Conservation (phyloP, 2,113 vertebrate species). For the Pan paniscus region DNA sequence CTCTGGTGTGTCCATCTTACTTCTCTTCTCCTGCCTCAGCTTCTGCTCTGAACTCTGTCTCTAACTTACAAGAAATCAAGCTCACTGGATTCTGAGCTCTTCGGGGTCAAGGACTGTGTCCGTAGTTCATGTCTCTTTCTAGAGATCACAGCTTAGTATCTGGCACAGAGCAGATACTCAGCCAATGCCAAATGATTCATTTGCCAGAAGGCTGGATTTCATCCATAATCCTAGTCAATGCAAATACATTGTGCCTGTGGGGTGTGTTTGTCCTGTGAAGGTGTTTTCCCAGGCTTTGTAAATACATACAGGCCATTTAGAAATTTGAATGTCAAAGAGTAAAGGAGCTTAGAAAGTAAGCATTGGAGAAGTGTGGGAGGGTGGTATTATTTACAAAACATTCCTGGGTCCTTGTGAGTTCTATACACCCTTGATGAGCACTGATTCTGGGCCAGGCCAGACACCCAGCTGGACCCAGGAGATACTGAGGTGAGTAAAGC, state of each 20-base stretch:
- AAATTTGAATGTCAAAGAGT: not conserved
- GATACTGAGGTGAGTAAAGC: not conserved
- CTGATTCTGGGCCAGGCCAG: not conserved
- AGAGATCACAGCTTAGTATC: too few species aligned
- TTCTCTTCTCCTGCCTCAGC: not conserved
- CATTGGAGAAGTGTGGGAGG: not conserved
- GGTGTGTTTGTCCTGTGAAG: too few species aligned
- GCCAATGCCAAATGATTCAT: too few species aligned
- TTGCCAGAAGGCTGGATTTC: too few species aligned
- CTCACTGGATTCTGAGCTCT: not conserved
- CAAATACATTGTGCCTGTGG: too few species aligned
- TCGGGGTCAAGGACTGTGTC: accelerated
- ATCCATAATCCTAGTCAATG: too few species aligned
- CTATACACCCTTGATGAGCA: not conserved
- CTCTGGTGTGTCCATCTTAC: not conserved
- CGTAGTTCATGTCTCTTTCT: not conserved
- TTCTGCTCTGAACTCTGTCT: not conserved
- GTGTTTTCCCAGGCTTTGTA: not conserved
- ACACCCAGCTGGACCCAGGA: not conserved
- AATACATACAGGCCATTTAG: not conserved
- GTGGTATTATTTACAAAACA: not conserved
- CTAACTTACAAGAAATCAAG: not conserved
- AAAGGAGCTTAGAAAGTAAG: not conserved
- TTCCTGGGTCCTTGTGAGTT: not conserved
- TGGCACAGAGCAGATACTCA: too few species aligned